phyloP scores from a whole-genome alignment of 2,113 vertebrate species.

The Brienomyrus brachyistius region DNA sequence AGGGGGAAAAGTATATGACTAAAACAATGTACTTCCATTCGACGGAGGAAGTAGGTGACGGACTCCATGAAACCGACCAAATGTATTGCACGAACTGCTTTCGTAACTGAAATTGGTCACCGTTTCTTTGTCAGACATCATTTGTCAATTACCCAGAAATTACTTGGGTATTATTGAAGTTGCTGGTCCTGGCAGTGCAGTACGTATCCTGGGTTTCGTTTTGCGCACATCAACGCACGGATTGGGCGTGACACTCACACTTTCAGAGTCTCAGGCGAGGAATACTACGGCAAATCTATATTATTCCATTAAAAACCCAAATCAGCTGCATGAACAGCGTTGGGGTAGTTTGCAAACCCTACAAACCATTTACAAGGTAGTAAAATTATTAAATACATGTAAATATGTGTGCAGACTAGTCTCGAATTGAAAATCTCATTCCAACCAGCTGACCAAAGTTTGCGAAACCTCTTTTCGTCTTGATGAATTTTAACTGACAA shows the following conservation, averaged over 20 bases:
- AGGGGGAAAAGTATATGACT: conserved; percentile 7
- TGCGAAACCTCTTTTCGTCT: background rate
- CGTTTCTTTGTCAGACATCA: background rate
- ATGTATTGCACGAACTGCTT: background rate
- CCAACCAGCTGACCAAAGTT: too few species aligned
- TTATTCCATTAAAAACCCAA: too few species aligned
- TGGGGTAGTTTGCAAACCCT: too few species aligned
- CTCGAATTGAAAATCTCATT: too few species aligned
- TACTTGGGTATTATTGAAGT: background rate
- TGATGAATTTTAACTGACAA: background rate
- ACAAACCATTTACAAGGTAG: too few species aligned
- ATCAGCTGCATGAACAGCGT: too few species aligned
- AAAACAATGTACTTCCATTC: background rate
- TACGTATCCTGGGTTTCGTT: background rate
- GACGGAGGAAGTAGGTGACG: background rate
- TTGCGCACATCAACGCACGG: background rate
- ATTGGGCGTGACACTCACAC: too few species aligned
- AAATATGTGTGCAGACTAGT: too few species aligned
- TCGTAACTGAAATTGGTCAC: conserved; percentile 3
- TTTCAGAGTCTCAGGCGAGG: too few species aligned
- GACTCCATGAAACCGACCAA: background rate
- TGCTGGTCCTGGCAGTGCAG: background rate
- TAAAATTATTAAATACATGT: too few species aligned
- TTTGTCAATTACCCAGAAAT: background rate
- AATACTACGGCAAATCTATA: too few species aligned